Evolutionary conservation across 2,888 invertebrate genomes (phyloP).

Genomic region (Epirrhoe tristata): DNA sequence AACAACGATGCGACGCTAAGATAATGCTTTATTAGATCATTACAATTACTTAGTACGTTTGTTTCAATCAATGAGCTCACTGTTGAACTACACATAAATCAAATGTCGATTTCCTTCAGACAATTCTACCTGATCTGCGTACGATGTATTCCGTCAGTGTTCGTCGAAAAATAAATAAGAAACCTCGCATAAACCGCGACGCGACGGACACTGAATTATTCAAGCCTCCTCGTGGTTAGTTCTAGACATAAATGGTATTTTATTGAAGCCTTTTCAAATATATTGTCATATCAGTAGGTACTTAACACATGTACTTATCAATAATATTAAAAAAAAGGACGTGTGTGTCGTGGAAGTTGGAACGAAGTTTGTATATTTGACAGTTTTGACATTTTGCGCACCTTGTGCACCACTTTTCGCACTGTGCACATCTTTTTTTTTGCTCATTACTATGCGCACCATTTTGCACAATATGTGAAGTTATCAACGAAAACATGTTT

Average conservation of each 20-base stretch:
- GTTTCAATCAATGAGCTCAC: slow-evolving; percentile 22
- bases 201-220: slow-evolving; percentile 49
- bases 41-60: background rate
- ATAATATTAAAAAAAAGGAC: too few relatives aligned
- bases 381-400: too few relatives aligned
- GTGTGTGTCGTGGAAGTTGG: too few relatives aligned
- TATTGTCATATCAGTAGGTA: too few relatives aligned
- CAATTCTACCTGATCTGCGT: slow-evolving; percentile 23
- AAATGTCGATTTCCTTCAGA: slow-evolving; percentile 31
- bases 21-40: background rate
- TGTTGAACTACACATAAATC: slow-evolving; percentile 20
- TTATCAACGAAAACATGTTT: too few relatives aligned
- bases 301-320: too few relatives aligned
- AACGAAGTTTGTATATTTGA: too few relatives aligned
- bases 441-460: too few relatives aligned
- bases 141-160: slow-evolving; percentile 48
- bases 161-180: slow-evolving; percentile 52
- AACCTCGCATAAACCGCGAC: slow-evolving; percentile 42
- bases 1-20: background rate
- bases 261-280: background rate
- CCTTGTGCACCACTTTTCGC: too few relatives aligned
- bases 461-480: too few relatives aligned
- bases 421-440: too few relatives aligned
- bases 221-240: slow-evolving; percentile 32
- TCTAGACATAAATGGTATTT: slow-evolving; percentile 4